These are phyloP conservation scores for Anhinga rufa DNA, from an alignment of 2,113 vertebrate species.

Conservation along the genomic window DNA sequence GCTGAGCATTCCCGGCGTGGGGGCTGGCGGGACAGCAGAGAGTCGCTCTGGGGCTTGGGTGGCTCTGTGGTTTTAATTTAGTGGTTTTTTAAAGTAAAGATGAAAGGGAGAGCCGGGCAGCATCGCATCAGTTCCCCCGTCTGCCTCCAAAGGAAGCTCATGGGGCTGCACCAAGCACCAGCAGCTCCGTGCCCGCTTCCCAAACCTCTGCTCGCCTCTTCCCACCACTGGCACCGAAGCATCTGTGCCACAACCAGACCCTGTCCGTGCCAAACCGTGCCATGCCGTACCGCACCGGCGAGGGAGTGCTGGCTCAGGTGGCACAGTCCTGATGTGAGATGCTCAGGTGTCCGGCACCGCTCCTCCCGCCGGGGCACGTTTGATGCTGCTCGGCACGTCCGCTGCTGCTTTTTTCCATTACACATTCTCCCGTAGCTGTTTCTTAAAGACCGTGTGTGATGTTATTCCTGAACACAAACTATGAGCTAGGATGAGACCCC, in stretches of 20 bases:
- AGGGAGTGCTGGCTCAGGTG: background rate
- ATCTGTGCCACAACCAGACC: fast-evolving
- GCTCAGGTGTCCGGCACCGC: background rate
- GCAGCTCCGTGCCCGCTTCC: background rate
- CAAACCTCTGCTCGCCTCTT: background rate
- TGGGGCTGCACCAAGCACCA: background rate
- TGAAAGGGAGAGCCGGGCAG: background rate
- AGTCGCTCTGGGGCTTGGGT: background rate
- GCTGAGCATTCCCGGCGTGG: background rate
- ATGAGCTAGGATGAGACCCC: background rate
- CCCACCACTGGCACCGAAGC: background rate
- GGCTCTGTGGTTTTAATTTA: constrained; percentile 6
- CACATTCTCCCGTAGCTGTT: fast-evolving
- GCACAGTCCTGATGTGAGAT: fast-evolving
- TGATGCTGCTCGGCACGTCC: background rate
- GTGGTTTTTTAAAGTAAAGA: background rate
- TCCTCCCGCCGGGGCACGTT: fast-evolving
- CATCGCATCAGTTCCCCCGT: background rate
- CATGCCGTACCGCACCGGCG: fast-evolving
- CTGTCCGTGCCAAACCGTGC: fast-evolving
- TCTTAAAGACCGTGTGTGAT: background rate
- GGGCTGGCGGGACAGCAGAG: background rate
- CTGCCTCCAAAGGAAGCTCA: background rate
- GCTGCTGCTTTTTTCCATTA: background rate
- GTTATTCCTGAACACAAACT: background rate